Conservation (phyloP, 2,797 vertebrate genomes). For the Etheostoma nigrum region DNA sequence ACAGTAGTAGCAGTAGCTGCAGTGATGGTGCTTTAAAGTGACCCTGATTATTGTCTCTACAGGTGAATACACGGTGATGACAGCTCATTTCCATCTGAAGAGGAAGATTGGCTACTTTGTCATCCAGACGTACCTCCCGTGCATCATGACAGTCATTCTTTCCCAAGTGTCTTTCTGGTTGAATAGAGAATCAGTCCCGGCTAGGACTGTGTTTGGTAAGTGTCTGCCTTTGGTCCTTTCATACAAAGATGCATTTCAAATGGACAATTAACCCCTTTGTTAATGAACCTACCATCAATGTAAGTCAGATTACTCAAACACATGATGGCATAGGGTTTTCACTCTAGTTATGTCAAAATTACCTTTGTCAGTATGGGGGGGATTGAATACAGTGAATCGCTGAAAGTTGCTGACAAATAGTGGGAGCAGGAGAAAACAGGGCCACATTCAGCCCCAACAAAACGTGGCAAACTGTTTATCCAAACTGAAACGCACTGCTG, state of each 20-base stretch:
- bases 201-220: slow-evolving; percentile 98
- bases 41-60: slow-evolving; percentile 35
- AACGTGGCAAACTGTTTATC: too few species aligned
- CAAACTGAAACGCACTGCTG: too few species aligned
- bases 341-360: neutral
- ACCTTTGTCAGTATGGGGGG: neutral
- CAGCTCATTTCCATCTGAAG: slow-evolving; percentile 98
- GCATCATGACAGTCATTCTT: slow-evolving; percentile 99
- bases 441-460: too few species aligned
- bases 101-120: slow-evolving; percentile 99
- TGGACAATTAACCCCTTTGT: neutral
- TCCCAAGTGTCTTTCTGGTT: slow-evolving; percentile 99
- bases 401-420: slow-evolving; percentile 16
- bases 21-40: slow-evolving; percentile 4
- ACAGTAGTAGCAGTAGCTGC: neutral
- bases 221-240: neutral
- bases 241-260: neutral
- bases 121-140: slow-evolving; percentile 98
- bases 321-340: neutral
- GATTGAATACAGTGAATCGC: neutral
- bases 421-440: neutral
- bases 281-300: neutral
- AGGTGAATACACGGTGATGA: slow-evolving; percentile 99
- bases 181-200: slow-evolving; percentile 98
- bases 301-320: too few species aligned